A percentile compares a stretch with the other conserved stretches of the same genome.
phyloP scores from a whole-genome alignment of 37 sponge, comb jelly and placozoan species.

The Tethya wilhelma region DNA sequence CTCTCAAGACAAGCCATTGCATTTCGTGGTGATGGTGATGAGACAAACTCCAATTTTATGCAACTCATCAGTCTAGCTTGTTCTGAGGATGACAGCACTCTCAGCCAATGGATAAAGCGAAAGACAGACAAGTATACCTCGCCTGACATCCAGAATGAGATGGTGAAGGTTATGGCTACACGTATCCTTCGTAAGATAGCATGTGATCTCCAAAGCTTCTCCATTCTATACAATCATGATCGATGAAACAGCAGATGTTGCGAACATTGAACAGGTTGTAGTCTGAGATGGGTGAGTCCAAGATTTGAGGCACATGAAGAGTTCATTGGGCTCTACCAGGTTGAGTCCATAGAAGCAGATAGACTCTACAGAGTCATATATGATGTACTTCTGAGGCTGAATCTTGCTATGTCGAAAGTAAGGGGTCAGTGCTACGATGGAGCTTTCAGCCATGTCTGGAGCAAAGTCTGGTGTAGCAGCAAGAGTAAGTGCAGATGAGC shows the following conservation, averaged over 20 bases:
- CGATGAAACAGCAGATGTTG: constrained; percentile 77
- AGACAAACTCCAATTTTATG: constrained; percentile 47
- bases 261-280: constrained; percentile 73
- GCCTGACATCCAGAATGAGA: constrained; percentile 60
- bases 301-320: constrained; percentile 43
- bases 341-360: constrained; percentile 31
- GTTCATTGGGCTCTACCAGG: too few relatives aligned
- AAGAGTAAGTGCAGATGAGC: constrained; percentile 34
- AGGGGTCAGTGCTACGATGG: constrained; percentile 75
- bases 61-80: constrained; percentile 24
- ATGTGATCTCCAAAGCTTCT: constrained; percentile 5
- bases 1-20: constrained; percentile 49
- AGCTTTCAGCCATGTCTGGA: constrained; percentile 49
- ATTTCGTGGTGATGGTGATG: constrained; percentile 55
- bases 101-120: constrained; percentile 24
- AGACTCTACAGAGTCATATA: constrained; percentile 6
- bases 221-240: constrained; percentile 63
- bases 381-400: constrained; percentile 54
- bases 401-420: constrained; percentile 55
- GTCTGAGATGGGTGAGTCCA: constrained; percentile 63
- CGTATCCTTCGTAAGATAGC: constrained; percentile 53
- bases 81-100: constrained; percentile 25
- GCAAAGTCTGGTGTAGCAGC: constrained; percentile 48
- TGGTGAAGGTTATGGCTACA: constrained; percentile 59
- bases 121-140: constrained; percentile 60